Base-by-base conservation (phyloP, 2,888 invertebrate genomes). In the Hirtodrosophila trivittata region DNA sequence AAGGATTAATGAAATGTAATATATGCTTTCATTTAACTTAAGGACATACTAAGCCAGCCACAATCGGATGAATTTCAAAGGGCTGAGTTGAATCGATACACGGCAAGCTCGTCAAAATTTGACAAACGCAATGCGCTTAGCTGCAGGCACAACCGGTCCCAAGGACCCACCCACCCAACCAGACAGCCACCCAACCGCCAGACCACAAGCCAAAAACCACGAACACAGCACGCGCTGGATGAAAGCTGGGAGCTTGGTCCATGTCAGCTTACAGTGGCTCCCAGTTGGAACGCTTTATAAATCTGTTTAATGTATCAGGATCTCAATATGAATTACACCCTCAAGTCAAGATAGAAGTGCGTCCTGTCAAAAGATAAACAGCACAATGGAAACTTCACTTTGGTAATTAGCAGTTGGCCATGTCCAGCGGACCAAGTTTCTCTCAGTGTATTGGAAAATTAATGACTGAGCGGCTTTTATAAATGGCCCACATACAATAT, bases 301-400 rank as follows among this genome's bases (percentile, higher is more conserved):
- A 83, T 86, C 75, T 84, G 75, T 80, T 84, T 86, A 80, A 86
- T 78, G 77, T 84, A 84, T 84, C 72, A 81, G 60, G 58, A 50
- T 74, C 77, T 68, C 64, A 74, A 83, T 80, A 70, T 65, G 59
- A 59, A 62, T 80, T 63, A 62, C 55, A 64, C 49, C 33, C 59
- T 39, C 51, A 25, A 37, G 46, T 12, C 32, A 51, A 46, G 25
- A 25, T 10, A 2, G n/a, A 1, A 9, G 18, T 3, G 38, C 12
- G 10, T 26, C 12, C 10, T 41, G 76, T 68, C 69, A 47, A 50
- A 47, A 66, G 64, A 73, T 75, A 78, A 60, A 42, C 59, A 59
- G 32, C 43, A 58, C 58, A 57, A 60, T 52, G 45, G 33, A 41
- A 42, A 46, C 60, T 64, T 54, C 42, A 56, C 52, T 42, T 52